phyloP scores from a whole-genome alignment of 2,888 invertebrate species.

The Unio delphinus region DNA sequence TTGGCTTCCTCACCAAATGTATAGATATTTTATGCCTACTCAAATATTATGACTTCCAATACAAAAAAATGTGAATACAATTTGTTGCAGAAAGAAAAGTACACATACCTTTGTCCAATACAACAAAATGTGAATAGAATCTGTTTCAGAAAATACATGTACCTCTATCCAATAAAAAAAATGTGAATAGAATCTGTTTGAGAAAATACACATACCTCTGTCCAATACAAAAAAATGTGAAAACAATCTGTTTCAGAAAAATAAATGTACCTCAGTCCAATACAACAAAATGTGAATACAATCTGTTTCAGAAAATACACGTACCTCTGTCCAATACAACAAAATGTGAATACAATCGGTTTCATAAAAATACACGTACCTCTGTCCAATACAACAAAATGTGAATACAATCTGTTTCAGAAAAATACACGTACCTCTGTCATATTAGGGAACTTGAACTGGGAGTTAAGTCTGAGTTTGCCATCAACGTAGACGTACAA shows the following conservation, averaged over 20 bases:
- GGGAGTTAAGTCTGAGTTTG: slow-evolving; percentile 74
- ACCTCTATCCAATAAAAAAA: slow-evolving; percentile 71
- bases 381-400: slow-evolving; percentile 65
- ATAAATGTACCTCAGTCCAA: slow-evolving; percentile 72
- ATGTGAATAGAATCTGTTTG: no score
- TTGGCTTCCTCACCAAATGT: no score
- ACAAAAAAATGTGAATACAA: no score
- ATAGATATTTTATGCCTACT: no score
- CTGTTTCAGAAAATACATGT: slow-evolving; percentile 6
- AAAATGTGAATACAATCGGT: no score
- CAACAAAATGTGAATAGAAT: slow-evolving; percentile 74
- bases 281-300: no score
- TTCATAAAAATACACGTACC: slow-evolving; percentile 62
- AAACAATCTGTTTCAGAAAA: not conserved
- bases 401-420: not conserved
- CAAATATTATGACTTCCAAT: no score
- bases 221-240: no score
- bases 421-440: slow-evolving; percentile 73
- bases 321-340: slow-evolving; percentile 76
- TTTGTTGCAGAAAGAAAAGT: not conserved
- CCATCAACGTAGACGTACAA: slow-evolving; percentile 77
- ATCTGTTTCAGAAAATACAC: not conserved
- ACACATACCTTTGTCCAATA: slow-evolving; percentile 74
- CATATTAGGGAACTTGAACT: slow-evolving; percentile 76
- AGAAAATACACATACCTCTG: slow-evolving; percentile 72